A percentile compares a stretch with the other conserved stretches of the same genome.
Evolutionary conservation across 2,888 invertebrate species (phyloP).

Genomic region (Onthophagus sagittarius): DNA sequence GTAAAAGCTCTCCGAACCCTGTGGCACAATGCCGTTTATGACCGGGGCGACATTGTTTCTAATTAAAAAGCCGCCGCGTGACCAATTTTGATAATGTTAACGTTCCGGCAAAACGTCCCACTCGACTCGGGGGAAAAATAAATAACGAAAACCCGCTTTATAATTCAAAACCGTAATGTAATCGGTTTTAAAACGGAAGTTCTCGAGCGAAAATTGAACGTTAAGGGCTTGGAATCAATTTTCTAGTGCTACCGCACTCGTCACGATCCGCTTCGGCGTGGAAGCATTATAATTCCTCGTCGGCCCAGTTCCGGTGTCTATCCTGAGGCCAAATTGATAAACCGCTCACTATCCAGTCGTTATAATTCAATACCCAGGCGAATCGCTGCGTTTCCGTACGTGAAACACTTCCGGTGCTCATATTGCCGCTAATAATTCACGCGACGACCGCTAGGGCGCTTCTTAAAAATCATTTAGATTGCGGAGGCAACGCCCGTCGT

Average conservation of each 20-base stretch:
- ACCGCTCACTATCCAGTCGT: neutral
- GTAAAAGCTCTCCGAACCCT: neutral
- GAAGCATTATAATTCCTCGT: neutral
- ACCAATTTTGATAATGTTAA: neutral
- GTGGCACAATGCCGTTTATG: neutral
- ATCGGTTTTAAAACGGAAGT: neutral
- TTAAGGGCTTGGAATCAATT: neutral
- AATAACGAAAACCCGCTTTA: neutral
- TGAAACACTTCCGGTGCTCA: conserved; percentile 29
- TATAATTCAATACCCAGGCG: conserved; percentile 9
- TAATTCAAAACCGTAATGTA: neutral
- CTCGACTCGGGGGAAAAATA: neutral
- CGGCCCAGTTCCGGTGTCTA: conserved; percentile 6
- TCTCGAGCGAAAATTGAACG: neutral
- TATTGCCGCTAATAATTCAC: conserved; percentile 38
- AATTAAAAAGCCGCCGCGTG: neutral
- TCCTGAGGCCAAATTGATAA: conserved; percentile 4
- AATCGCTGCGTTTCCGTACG: conserved; percentile 21
- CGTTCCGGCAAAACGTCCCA: neutral
- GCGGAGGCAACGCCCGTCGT: conserved; percentile 18
- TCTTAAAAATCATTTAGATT: conserved; percentile 41
- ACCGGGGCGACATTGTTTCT: neutral
- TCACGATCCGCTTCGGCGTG: conserved; percentile 5
- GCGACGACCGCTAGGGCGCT: conserved; percentile 22
- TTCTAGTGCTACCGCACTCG: neutral